Evolutionary conservation across 2,113 vertebrate species (phyloP), one percentile per base, ranked within the genome.

Genomic region (Neogale vison): DNA sequence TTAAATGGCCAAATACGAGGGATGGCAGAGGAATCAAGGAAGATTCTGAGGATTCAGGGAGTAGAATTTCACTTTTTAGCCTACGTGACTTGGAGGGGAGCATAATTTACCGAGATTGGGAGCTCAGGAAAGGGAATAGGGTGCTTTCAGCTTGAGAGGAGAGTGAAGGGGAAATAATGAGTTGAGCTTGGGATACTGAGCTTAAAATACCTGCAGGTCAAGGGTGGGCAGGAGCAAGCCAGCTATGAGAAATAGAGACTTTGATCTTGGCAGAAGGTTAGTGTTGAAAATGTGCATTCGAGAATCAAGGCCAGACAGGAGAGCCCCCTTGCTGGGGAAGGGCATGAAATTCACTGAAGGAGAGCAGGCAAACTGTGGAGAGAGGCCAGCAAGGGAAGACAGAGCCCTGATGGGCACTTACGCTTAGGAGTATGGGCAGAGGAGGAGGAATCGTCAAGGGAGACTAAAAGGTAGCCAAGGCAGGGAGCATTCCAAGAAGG

Each of bases 401-500:
- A 69, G 77, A 93, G 93, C n/a, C 50, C 6, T 4, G 6, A 17
- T 29, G 84, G 92, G 47, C 95, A 97, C 97, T 98, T 98, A 98
- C 98, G 93, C 79, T 89, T 74, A 84, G 91, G 69, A 92, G 84
- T 55, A 77, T 39, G 93, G 69, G 90, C 52, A 97, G 93, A 97
- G 45, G 69, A 97, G 92, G 82, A 95, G 71, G 77, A 95, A 88
- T 94, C 94, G 1, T 82, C 97, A 96, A 82, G 96, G 95, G 50
- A 97, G 89, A 96, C 71, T 92, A 93, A 90, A 93, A 76, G 79
- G 94, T 71, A 97, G 93, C 76, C 96, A 98, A 97, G 97, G 76
- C 59, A 92, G 97, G 77, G 90, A 97, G 59, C 90, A 69, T 96
- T 96, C 96, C 96, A 96, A 95, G 80, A 93, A 91, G 95, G 36